Evolutionary conservation across 1,140 invertebrate species (phyloP), one percentile per base, ranked within the genome.

Genomic region (Sogatella furcifera): DNA sequence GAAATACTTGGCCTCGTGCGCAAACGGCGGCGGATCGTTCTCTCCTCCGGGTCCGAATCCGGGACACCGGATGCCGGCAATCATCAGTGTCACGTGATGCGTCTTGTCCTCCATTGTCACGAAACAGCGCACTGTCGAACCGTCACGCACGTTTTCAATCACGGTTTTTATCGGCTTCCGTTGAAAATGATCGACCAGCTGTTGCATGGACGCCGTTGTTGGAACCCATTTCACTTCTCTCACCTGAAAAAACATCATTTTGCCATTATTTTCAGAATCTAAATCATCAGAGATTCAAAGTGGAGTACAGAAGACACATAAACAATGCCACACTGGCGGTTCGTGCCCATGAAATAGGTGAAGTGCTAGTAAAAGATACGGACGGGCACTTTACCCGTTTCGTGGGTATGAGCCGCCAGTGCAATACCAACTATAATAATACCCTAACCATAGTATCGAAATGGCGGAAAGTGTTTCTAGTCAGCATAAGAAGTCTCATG

Each of bases 91-190:
- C 65, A 93, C 86, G 64, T 92, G 84, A 64, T 92, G 83, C 9
- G 44, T 54, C n/a, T 52, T 21, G 22, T 59, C 19, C 61, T 87
- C 84, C 5, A 95, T 94, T 31, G 96, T 70, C 1, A 99, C 74
- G 65, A 97, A 90, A 1, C 88, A 87, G 62, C 94, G 81, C 1
- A 97, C 82, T 1, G 95, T 98, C 17, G 94, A 97, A 2, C 96
- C 96, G 78, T 98, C 95, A 61, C 94, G 81, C 1, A 99, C 94
- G 79, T 95, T 89, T 74, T 98, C 95, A 69, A 98, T 89, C 24
- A 97, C 83, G 54, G 92, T 93, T 72, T 85, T 80, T 11, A 95
- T 76, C 0, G 88, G 89, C 69, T 93, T 90, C 38, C 84, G 81
- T 31, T 82, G 82, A 62, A 84, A 82, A 62, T 89, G 84, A 58